Conservation (phyloP, 2,888 invertebrate species). For the Epirrita christyi region DNA sequence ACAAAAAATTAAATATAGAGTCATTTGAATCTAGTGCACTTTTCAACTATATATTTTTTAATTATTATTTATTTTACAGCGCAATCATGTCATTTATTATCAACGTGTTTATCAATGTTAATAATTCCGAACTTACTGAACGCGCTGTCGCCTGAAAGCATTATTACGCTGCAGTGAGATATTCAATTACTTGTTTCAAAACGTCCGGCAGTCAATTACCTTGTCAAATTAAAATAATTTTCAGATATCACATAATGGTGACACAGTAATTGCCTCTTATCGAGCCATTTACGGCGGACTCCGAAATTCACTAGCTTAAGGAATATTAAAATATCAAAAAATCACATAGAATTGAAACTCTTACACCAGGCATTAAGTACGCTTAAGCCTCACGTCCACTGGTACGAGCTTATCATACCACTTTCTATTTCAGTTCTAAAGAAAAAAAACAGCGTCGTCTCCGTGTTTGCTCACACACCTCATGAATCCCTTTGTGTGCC, state of each 20-base stretch:
- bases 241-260: conserved; percentile 39
- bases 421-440: no score
- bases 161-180: conserved; percentile 21
- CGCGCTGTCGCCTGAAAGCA: conserved; percentile 39
- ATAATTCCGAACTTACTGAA: background rate
- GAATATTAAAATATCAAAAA: background rate
- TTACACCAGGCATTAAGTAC: no score
- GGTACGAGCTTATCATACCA: no score
- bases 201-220: conserved; percentile 42
- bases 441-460: no score
- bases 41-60: no score
- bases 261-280: conserved; percentile 44
- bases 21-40: no score
- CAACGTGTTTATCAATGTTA: background rate
- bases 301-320: conserved; percentile 12
- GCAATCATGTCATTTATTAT: background rate
- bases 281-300: conserved; percentile 27
- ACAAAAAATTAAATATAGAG: no score
- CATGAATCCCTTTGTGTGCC: no score
- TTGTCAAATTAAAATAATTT: conserved; percentile 49
- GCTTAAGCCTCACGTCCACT: no score
- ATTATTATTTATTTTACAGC: no score
- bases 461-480: no score
- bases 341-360: background rate
- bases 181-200: conserved; percentile 36